These are phyloP conservation scores for Psilopsiagon aurifrons DNA, from an alignment of 2,113 vertebrate species.

Conservation along the genomic window DNA sequence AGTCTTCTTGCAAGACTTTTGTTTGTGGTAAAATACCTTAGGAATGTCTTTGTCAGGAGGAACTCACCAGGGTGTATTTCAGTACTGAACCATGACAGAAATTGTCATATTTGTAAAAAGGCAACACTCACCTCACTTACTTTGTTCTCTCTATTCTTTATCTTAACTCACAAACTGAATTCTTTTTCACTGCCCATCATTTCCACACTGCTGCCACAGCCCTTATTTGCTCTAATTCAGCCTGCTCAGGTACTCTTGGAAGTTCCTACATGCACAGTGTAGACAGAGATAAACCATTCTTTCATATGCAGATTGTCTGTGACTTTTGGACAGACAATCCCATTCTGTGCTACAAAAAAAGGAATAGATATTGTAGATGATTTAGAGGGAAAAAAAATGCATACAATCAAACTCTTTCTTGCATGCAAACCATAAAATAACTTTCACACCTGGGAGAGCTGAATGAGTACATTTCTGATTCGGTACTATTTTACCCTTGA, in stretches of 20 bases:
- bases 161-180: not conserved
- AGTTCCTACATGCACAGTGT: not conserved
- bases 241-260: not conserved
- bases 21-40: not conserved
- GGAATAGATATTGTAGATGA: not conserved
- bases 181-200: not conserved
- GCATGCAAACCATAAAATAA: slow-evolving; percentile 52
- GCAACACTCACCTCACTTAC: not conserved
- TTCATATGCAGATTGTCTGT: not conserved
- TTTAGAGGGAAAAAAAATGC: slow-evolving; percentile 13
- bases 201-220: not conserved
- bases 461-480: slow-evolving; percentile 11
- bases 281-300: not conserved
- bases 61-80: not conserved
- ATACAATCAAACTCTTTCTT: slow-evolving; percentile 31
- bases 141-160: not conserved
- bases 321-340: slow-evolving; percentile 19
- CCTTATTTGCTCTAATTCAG: not conserved
- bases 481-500: slow-evolving; percentile 46
- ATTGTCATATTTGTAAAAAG: not conserved
- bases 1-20: not conserved
- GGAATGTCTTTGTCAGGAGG: not conserved
- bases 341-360: not conserved
- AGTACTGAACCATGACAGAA: not conserved
- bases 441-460: slow-evolving; percentile 54